A percentile compares a stretch with the other conserved stretches of the same genome.
phyloP scores from a whole-genome alignment of 2,113 vertebrate genomes.

The Bubo blakistoni region DNA sequence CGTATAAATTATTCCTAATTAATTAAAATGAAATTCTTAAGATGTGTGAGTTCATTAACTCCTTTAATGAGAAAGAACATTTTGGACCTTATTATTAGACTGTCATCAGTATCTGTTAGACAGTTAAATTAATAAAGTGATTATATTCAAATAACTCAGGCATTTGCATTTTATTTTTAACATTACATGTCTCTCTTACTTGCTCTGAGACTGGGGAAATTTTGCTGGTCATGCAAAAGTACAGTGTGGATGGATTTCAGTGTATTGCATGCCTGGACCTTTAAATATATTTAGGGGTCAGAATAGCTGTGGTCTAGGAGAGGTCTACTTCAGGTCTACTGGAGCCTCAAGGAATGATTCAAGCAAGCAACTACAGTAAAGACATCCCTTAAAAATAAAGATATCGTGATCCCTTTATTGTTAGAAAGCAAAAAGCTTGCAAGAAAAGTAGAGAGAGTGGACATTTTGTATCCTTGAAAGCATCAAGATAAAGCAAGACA shows the following conservation, averaged over 20 bases:
- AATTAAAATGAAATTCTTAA: constrained; percentile 61
- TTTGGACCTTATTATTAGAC: constrained; percentile 59
- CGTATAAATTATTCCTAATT: constrained; percentile 57
- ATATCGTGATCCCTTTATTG: background rate
- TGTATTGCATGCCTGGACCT: background rate
- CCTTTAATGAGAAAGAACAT: constrained; percentile 63
- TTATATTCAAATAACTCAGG: constrained; percentile 54
- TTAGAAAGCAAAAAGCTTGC: background rate
- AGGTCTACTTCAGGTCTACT: background rate
- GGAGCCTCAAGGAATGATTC: background rate
- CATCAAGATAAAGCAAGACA: constrained; percentile 3
- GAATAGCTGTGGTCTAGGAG: background rate
- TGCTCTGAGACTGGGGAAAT: background rate
- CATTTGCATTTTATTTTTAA: constrained; percentile 63
- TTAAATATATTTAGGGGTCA: background rate
- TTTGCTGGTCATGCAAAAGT: background rate
- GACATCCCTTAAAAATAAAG: background rate
- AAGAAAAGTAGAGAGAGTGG: background rate
- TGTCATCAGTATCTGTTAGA: constrained; percentile 48
- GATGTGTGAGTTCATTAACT: constrained; percentile 60
- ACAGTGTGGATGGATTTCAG: background rate
- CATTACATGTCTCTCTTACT: background rate
- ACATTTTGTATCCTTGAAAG: background rate
- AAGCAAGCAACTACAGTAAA: background rate
- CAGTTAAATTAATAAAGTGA: constrained; percentile 52